Conservation (phyloP, 2,888 invertebrate species). For the Neoascia interrupta region DNA sequence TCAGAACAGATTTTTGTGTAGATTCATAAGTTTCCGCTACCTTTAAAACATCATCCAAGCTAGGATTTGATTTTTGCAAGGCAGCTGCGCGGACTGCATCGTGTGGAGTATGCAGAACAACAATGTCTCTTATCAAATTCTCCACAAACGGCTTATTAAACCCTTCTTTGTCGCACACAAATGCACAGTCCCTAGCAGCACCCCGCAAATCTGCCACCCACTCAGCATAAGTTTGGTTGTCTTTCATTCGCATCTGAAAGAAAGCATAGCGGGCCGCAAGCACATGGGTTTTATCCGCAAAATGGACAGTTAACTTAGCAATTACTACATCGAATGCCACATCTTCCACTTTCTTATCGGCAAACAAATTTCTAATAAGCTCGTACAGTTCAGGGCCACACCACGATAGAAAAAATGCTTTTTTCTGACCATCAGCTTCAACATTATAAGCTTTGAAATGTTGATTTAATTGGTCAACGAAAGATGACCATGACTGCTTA, state of each 20-base stretch:
- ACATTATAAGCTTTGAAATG: conserved; percentile 23
- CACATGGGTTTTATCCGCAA: conserved; percentile 18
- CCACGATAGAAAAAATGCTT: conserved; percentile 21
- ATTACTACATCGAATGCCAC: neutral
- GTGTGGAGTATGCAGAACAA: neutral
- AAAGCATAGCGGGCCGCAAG: conserved; percentile 21
- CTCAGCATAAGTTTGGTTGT: conserved; percentile 18
- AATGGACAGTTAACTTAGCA: conserved; percentile 3
- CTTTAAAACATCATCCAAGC: neutral
- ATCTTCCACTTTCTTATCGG: conserved; percentile 4
- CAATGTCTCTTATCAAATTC: conserved; percentile 26
- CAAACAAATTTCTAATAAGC: conserved; percentile 23
- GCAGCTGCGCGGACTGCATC: neutral
- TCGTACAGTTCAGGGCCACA: conserved; percentile 18
- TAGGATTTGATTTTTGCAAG: neutral
- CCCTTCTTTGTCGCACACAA: conserved; percentile 5
- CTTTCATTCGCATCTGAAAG: conserved; percentile 31
- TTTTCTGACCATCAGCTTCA: conserved; percentile 7
- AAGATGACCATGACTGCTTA: no score
- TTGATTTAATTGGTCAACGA: conserved; percentile 32
- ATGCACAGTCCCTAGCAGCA: conserved; percentile 27
- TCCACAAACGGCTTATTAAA: conserved; percentile 22
- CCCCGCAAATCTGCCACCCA: conserved; percentile 34
- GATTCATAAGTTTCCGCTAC: neutral
- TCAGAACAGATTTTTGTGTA: no score